Percentiles rank a stretch among this genome's conserved stretches.
These are phyloP conservation scores for Coracopsis vasa DNA, from an alignment of 2,113 vertebrate genomes.

Conservation along the genomic window DNA sequence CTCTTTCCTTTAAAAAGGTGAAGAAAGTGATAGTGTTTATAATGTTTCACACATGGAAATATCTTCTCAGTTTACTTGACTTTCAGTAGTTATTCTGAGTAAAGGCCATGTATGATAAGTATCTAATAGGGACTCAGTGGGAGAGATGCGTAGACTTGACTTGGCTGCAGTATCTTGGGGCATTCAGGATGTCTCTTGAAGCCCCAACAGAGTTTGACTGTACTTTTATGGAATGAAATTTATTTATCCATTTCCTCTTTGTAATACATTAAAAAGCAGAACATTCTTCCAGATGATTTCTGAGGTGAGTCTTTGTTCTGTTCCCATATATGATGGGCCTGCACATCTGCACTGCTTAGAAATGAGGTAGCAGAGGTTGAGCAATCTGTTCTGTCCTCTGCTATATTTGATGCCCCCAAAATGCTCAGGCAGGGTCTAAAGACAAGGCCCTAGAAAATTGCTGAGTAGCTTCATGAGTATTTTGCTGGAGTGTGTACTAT, in stretches of 20 bases:
- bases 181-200: background rate
- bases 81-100: background rate
- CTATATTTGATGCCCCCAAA: background rate
- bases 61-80: background rate
- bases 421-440: background rate
- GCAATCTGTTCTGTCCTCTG: background rate
- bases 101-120: background rate
- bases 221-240: background rate
- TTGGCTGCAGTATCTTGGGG: background rate
- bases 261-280: background rate
- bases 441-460: background rate
- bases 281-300: background rate
- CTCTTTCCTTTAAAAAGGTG: background rate
- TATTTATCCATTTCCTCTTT: background rate
- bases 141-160: background rate
- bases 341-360: background rate
- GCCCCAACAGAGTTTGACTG: background rate
- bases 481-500: background rate
- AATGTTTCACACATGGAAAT: background rate
- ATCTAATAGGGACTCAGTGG: background rate
- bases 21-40: background rate
- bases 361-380: background rate
- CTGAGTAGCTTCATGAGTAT: background rate
- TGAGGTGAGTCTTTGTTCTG: background rate
- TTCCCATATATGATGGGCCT: rapidly evolving